Percentiles rank a stretch among this genome's conserved stretches.
phyloP scores from a whole-genome alignment of 2,113 vertebrate genomes.

The Bothrops jararaca region DNA sequence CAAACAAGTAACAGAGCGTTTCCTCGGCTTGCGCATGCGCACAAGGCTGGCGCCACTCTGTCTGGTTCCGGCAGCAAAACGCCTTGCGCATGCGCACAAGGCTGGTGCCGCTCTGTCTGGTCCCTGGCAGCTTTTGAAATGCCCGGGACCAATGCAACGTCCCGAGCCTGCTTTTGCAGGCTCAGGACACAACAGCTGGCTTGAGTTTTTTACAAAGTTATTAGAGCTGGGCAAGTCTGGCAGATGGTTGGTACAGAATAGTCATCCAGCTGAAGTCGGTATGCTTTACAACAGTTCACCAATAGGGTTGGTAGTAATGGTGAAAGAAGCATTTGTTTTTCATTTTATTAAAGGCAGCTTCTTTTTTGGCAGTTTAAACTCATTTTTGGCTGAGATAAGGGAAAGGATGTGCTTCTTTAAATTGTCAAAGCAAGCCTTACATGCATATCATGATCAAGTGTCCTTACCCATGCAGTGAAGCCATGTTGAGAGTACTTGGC shows the following conservation, averaged over 20 bases:
- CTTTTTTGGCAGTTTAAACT: constrained; percentile 39
- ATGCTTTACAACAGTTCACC: constrained; percentile 60
- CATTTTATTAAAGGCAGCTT: constrained; percentile 43
- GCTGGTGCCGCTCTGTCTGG: too few species aligned
- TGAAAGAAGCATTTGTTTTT: constrained; percentile 44
- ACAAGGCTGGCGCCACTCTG: too few species aligned
- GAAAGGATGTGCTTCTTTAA: constrained; percentile 29
- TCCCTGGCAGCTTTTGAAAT: too few species aligned
- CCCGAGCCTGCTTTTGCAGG: too few species aligned
- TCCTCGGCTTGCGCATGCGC: too few species aligned
- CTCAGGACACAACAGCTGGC: too few species aligned
- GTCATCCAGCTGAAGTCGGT: neutral
- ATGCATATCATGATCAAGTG: neutral
- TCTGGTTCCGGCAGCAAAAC: too few species aligned
- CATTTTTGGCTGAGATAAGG: constrained; percentile 7
- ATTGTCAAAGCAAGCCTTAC: constrained; percentile 38
- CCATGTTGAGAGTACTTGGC: neutral
- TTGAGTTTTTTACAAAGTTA: neutral
- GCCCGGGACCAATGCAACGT: too few species aligned
- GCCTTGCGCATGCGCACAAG: too few species aligned
- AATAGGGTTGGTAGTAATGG: constrained; percentile 50
- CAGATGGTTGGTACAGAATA: neutral
- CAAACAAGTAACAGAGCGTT: too few species aligned
- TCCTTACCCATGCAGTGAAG: constrained; percentile 3
- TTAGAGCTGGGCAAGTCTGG: neutral